A percentile compares a stretch with the other conserved stretches of the same genome.
Conservation (phyloP, 2,888 invertebrate species). For the Tholera decimalis region DNA sequence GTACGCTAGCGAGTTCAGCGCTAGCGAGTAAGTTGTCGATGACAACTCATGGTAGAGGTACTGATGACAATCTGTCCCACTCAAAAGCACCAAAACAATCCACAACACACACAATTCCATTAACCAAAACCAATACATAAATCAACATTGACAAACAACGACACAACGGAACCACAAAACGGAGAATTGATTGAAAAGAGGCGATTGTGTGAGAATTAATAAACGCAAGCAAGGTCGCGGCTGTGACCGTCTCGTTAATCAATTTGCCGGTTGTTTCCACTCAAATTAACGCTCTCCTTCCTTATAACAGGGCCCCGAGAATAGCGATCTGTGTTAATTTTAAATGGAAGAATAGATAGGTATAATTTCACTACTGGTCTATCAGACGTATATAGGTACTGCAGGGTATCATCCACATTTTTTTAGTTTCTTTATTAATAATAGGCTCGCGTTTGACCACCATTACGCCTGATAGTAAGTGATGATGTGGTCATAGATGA, state of each 20-base stretch:
- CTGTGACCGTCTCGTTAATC: constrained; percentile 74
- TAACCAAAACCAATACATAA: constrained; percentile 5
- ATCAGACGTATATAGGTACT: too few species aligned
- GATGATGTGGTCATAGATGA: too few species aligned
- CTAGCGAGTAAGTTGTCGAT: too few species aligned
- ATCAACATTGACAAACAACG: constrained; percentile 17
- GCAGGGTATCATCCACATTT: too few species aligned
- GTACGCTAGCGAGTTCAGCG: too few species aligned
- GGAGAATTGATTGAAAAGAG: constrained; percentile 44
- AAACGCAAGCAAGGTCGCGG: constrained; percentile 54
- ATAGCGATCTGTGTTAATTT: constrained; percentile 9
- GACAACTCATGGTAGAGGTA: too few species aligned
- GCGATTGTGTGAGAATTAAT: constrained; percentile 52
- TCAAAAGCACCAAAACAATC: too few species aligned
- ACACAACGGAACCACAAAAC: constrained; percentile 32
- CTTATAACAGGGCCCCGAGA: constrained; percentile 40
- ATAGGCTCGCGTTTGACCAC: too few species aligned
- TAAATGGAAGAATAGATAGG: not conserved
- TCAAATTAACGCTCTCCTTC: constrained; percentile 78
- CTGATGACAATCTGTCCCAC: too few species aligned
- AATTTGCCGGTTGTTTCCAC: constrained; percentile 84
- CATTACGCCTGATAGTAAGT: too few species aligned
- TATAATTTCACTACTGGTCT: too few species aligned
- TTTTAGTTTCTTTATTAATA: too few species aligned
- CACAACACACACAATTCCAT: not conserved